phyloP scores from a whole-genome alignment of 2,113 vertebrate species.

The Elephantulus edwardii region DNA sequence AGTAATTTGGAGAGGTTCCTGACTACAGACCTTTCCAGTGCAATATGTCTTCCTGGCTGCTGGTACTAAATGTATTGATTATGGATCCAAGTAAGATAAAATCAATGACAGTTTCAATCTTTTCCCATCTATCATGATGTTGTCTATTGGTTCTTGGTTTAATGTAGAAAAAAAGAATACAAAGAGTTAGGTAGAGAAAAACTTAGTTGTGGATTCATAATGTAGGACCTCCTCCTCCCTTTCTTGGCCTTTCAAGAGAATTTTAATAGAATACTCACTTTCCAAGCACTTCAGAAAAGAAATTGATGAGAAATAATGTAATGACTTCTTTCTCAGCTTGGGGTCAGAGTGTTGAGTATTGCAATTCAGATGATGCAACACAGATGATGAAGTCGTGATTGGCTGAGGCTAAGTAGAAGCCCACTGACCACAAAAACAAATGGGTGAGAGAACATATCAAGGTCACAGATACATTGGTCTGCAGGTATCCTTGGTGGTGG shows the following conservation, averaged over 20 bases:
- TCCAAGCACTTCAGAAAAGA: not conserved
- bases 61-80: too few relatives aligned
- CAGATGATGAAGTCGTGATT: not conserved
- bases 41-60: too few relatives aligned
- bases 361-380: not conserved
- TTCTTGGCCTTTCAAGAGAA: not conserved
- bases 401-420: not conserved
- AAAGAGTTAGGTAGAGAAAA: not conserved
- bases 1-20: too few relatives aligned
- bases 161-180: not conserved
- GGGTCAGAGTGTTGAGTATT: not conserved
- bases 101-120: too few relatives aligned
- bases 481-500: not conserved
- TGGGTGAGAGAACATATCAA: not conserved
- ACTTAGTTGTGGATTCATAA: not conserved
- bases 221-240: too few relatives aligned
- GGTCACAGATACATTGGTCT: not conserved
- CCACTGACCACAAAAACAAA: not conserved
- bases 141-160: not conserved
- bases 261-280: too few relatives aligned
- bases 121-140: too few relatives aligned
- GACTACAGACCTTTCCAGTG: too few relatives aligned
- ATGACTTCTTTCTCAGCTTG: not conserved
- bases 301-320: not conserved
- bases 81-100: too few relatives aligned